Evolutionary conservation across 2,888 invertebrate species (phyloP).

Genomic region (Cynaeus angustus): DNA sequence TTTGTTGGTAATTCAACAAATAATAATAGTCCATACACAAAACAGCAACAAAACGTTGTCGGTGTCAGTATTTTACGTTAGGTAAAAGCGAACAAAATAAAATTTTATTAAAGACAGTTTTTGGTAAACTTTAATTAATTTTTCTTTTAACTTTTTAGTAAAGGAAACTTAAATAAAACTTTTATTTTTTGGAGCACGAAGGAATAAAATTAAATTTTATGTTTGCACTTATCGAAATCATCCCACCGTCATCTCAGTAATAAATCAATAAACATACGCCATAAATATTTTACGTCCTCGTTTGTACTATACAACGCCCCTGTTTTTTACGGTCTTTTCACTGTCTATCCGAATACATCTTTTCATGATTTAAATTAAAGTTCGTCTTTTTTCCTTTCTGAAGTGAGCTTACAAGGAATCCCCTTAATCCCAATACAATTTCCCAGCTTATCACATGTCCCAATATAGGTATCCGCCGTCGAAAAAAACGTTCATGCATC

Average conservation of each 20-base stretch:
- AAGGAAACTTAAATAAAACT: no score
- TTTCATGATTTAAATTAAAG: conserved; percentile 40
- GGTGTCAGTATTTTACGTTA: no score
- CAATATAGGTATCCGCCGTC: conserved; percentile 12
- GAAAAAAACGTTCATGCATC: conserved; percentile 40
- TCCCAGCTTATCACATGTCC: conserved; percentile 41
- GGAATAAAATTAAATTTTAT: no score
- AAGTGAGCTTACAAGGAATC: conserved; percentile 29
- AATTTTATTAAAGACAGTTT: no score
- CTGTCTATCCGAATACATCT: conserved; percentile 15
- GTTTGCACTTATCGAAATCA: background rate
- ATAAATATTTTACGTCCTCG: conserved; percentile 22
- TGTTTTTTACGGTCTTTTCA: conserved; percentile 25
- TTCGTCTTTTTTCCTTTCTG: conserved; percentile 21
- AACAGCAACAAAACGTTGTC: no score
- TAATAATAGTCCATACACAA: no score
- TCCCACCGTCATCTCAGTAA: background rate
- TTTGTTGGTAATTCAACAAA: no score
- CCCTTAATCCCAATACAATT: conserved; percentile 51
- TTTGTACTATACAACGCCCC: conserved; percentile 7
- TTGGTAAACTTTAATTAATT: no score
- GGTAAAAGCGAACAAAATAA: no score
- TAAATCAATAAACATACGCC: conserved; percentile 34
- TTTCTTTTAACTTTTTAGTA: no score
- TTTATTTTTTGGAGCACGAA: no score